Evolutionary conservation across 1,140 invertebrate genomes (phyloP).

Genomic region (Caligus rogercresseyi): DNA sequence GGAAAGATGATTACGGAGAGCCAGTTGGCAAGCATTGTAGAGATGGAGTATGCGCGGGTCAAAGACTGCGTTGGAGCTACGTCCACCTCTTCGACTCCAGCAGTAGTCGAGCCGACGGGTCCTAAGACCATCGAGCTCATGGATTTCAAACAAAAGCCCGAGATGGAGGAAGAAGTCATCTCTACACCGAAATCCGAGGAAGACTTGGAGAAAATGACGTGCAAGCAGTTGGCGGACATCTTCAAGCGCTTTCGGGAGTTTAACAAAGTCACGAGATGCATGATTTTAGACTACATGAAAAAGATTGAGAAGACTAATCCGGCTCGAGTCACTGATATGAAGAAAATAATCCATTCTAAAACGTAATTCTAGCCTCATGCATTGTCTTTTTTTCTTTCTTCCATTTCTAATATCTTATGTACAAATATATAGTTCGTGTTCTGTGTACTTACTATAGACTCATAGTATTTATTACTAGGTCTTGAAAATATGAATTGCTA

Average conservation of each 20-base stretch:
- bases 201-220: neutral
- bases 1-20: neutral
- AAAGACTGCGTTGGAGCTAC: neutral
- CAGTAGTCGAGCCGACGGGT: neutral
- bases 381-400: too few species aligned
- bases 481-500: too few species aligned
- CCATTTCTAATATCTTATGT: too few species aligned
- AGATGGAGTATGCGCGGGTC: neutral
- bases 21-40: neutral
- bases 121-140: neutral
- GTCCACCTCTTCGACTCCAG: neutral
- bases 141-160: neutral
- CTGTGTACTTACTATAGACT: too few species aligned
- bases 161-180: neutral
- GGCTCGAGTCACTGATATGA: neutral
- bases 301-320: conserved; percentile 4
- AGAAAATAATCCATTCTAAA: neutral
- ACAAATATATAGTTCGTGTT: too few species aligned
- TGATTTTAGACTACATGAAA: conserved; percentile 8
- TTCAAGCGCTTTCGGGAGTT: neutral
- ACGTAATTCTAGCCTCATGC: too few species aligned
- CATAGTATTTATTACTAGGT: too few species aligned
- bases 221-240: neutral
- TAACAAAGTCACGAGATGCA: neutral
- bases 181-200: neutral